These are phyloP conservation scores for Orthochromis indermauri DNA, from an alignment of 2,113 vertebrate species.

Conservation along the genomic window DNA sequence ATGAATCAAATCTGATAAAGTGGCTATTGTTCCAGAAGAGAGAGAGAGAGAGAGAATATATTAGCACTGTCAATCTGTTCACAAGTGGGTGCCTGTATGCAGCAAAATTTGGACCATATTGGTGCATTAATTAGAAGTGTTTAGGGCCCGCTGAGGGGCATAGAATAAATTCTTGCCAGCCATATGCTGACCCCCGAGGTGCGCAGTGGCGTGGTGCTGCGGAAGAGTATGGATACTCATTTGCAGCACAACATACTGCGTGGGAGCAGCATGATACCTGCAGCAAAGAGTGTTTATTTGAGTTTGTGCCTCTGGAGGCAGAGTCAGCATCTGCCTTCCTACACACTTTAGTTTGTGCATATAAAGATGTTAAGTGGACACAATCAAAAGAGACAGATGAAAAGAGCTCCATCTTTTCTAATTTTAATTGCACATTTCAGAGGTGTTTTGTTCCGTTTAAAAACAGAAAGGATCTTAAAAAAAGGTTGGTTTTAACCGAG, in stretches of 20 bases:
- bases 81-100: not conserved
- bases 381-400: not conserved
- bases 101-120: not conserved
- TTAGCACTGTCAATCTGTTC: not conserved
- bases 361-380: not conserved
- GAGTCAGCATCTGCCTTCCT: constrained; percentile 23
- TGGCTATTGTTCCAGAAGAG: not conserved
- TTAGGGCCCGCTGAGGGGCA: not conserved
- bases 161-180: constrained; percentile 12
- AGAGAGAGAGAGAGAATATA: not conserved
- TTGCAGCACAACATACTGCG: not conserved
- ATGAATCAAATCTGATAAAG: not conserved
- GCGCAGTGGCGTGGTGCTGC: not conserved
- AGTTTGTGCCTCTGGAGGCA: not conserved
- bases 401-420: not conserved
- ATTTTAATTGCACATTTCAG: not conserved
- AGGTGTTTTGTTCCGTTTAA: not conserved
- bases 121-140: not conserved
- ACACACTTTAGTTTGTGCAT: not conserved
- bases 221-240: not conserved
- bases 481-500: not conserved
- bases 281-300: not conserved
- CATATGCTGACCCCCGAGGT: constrained; percentile 30
- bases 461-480: not conserved
- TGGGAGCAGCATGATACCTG: not conserved